Percentiles rank a stretch among this genome's conserved stretches.
Conservation (phyloP, 2,888 invertebrate genomes). For the Pardosa pseudoannulata region DNA sequence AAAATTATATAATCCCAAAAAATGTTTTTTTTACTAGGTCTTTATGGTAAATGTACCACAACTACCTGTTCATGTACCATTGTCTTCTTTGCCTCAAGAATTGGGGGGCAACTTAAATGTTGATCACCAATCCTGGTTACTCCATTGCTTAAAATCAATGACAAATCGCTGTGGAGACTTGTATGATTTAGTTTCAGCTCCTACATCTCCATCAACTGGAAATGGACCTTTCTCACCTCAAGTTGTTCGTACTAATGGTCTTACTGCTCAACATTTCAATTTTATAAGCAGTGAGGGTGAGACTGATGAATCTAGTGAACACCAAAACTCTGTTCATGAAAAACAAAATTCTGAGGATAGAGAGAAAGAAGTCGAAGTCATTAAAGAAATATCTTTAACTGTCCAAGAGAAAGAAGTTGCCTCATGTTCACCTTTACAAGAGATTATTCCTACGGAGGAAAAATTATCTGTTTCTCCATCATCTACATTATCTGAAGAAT, state of each 20-base stretch:
- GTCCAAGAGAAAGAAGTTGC: slow-evolving; percentile 38
- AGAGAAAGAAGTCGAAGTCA: slow-evolving; percentile 74
- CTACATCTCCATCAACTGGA: slow-evolving; percentile 44
- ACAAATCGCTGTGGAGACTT: slow-evolving; percentile 73
- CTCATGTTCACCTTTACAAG: slow-evolving; percentile 35
- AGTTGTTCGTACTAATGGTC: slow-evolving; percentile 19
- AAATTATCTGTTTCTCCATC: slow-evolving; percentile 35
- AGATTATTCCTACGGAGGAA: slow-evolving; percentile 33
- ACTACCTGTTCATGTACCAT: slow-evolving; percentile 91
- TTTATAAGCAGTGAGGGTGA: slow-evolving; percentile 62
- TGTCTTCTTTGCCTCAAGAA: slow-evolving; percentile 90
- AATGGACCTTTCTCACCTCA: slow-evolving; percentile 42
- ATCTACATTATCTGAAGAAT: slow-evolving; percentile 49
- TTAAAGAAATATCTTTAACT: slow-evolving; percentile 59
- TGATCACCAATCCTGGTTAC: slow-evolving; percentile 93
- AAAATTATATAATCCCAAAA: no score
- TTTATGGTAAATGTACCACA: slow-evolving; percentile 92
- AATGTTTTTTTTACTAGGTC: slow-evolving; percentile 81
- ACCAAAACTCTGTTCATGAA: slow-evolving; percentile 74
- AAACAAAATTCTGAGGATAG: slow-evolving; percentile 73
- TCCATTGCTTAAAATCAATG: slow-evolving; percentile 82
- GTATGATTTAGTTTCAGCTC: slow-evolving; percentile 68
- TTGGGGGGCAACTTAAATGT: slow-evolving; percentile 90
- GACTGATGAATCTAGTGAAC: slow-evolving; percentile 75
- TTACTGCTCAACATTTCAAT: slow-evolving; percentile 27